These are phyloP conservation scores for Lydus trimaculatus DNA, from an alignment of 2,888 invertebrate genomes.

Conservation along the genomic window DNA sequence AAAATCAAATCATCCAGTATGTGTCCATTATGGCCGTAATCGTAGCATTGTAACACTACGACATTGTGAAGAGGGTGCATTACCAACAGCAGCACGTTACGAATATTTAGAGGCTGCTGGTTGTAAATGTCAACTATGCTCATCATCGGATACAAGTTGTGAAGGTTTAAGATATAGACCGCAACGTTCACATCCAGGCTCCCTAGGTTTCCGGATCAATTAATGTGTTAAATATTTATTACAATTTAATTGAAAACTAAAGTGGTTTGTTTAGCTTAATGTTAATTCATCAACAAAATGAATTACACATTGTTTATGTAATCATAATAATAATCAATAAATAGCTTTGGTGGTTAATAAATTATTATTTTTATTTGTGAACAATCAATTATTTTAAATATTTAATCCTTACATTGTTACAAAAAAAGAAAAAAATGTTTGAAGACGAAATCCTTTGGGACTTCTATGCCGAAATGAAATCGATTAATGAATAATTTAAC, in stretches of 20 bases:
- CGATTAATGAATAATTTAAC: background rate
- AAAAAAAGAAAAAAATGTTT: background rate
- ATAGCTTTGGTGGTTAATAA: background rate
- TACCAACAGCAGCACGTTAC: constrained; percentile 70
- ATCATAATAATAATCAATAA: constrained; percentile 9
- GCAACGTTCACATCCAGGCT: constrained; percentile 57
- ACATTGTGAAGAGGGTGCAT: constrained; percentile 78
- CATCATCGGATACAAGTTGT: constrained; percentile 74
- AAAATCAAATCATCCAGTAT: constrained; percentile 84
- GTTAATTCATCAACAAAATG: background rate
- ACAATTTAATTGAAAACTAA: background rate
- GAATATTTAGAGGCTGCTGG: constrained; percentile 80
- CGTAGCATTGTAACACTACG: constrained; percentile 71
- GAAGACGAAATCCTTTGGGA: background rate
- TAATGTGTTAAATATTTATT: constrained; percentile 24
- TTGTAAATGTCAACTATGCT: constrained; percentile 78
- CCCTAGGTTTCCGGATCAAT: constrained; percentile 47
- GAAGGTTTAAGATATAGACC: constrained; percentile 68
- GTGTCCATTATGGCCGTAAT: constrained; percentile 76
- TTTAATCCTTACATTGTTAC: background rate
- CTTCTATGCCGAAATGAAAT: background rate
- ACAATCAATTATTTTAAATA: constrained; percentile 10
- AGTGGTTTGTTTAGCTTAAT: background rate
- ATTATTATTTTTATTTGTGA: constrained; percentile 17
- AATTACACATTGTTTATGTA: background rate